phyloP scores from a whole-genome alignment of 2,888 invertebrate species.

The Polydrusus tereticollis region DNA sequence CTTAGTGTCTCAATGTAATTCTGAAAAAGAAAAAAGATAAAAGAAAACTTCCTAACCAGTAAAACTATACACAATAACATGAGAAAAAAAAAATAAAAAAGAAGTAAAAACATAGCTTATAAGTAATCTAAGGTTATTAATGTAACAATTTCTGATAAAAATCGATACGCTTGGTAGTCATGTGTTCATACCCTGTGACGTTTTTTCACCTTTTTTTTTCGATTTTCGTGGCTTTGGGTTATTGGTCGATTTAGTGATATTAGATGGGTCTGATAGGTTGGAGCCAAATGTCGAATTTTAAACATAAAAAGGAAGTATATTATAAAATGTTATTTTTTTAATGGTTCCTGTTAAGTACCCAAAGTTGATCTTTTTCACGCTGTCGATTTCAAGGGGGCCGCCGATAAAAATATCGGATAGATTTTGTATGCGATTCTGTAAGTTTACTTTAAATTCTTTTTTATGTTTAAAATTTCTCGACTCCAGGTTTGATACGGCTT shows the following conservation, averaged over 20 bases:
- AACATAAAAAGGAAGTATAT: constrained; percentile 10
- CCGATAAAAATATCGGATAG: too few relatives aligned
- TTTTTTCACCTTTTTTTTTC: constrained; percentile 17
- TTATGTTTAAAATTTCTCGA: neutral
- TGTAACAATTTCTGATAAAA: constrained; percentile 31
- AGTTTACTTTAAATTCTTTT: neutral
- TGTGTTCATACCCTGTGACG: constrained; percentile 39
- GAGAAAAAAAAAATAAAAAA: constrained; percentile 17
- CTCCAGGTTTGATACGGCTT: constrained; percentile 5
- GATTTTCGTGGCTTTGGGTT: constrained; percentile 12
- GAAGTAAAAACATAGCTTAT: constrained; percentile 12
- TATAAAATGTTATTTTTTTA: too few relatives aligned
- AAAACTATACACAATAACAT: constrained; percentile 9
- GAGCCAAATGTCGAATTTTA: neutral
- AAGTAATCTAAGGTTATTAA: constrained; percentile 11
- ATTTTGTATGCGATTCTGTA: too few relatives aligned
- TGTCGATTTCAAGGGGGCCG: too few relatives aligned
- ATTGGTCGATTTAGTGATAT: constrained; percentile 32
- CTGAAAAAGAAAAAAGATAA: constrained; percentile 7
- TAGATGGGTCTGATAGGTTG: constrained; percentile 31
- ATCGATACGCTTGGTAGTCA: constrained; percentile 43
- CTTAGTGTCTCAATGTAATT: constrained; percentile 5
- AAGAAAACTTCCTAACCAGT: constrained; percentile 1
- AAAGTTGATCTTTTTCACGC: too few relatives aligned
- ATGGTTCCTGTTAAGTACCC: too few relatives aligned